Evolutionary conservation across 2,797 vertebrate species (phyloP), one percentile per base, ranked within the genome.

Genomic region (Lophotriccus pileatus): DNA sequence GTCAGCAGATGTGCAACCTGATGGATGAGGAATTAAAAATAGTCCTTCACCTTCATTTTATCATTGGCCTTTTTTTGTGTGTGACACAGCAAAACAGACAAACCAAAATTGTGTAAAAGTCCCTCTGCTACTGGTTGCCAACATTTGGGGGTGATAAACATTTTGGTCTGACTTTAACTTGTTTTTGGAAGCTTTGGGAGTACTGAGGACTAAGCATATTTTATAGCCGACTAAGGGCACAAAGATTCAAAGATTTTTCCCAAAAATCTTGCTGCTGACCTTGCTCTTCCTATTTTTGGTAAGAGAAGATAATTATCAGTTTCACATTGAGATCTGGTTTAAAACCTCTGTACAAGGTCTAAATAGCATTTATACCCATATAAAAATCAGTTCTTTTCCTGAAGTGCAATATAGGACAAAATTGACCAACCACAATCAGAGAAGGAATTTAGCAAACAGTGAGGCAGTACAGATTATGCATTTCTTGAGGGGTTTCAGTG

Each of bases 1-100:
- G 70, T 93, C 85, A 94, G 56, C 67, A 86, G 47, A 50, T 52
- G 7, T 56, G 44, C 41, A 93, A 12, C 25, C 47, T 76, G 52
- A 64, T 80, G 55, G 28, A 62, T 70, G n/a, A 88, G 70, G 72
- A 92, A 86, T 84, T 44, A 86, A 93, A 95, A 95, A 66, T 53
- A 88, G 73, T 74, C 47, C 44, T 88, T 87, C 36, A 43, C 62
- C 27, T 87, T 44, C 4, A 4, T 78, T 95, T 73, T 70, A 44
- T 66, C 23, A 23, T 41, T 88, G 36, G 19, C 50, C 17, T 58
- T 85, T 74, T 62, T 32, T 64, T 43, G 25, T 69, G 16, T 78
- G 27, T 53, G 30, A 7, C 13, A 47, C 8, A 68, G 41, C 43
- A 85, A 68, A 74, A 53, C 22, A 53, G 34, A 46, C 25, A 52